Conservation (phyloP, 2,888 invertebrate species). For the Acanthoscelides obtectus region DNA sequence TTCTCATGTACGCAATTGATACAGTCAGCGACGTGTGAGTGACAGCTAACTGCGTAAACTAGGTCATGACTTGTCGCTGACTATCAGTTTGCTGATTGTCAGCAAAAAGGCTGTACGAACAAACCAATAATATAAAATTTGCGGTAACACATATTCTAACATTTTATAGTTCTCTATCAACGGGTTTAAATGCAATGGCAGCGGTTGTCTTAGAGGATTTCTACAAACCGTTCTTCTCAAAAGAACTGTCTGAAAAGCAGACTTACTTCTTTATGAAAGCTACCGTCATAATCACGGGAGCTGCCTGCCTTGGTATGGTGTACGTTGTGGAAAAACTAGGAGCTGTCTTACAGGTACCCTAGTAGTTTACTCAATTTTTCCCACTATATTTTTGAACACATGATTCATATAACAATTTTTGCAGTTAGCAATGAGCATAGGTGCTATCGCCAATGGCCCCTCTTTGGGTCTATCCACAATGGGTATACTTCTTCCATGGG, state of each 20-base stretch:
- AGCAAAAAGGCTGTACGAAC: too few species aligned
- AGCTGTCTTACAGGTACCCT: constrained; percentile 60
- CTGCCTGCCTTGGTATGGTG: constrained; percentile 58
- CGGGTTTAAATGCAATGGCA: constrained; percentile 72
- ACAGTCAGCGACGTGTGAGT: too few species aligned
- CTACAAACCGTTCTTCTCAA: constrained; percentile 53
- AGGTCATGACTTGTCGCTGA: too few species aligned
- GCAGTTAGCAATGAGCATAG: constrained; percentile 57
- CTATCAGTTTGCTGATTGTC: too few species aligned
- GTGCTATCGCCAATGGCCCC: constrained; percentile 63
- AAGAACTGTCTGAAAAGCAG: constrained; percentile 52
- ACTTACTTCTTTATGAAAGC: constrained; percentile 62
- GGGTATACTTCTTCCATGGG: constrained; percentile 65
- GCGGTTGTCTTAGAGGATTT: constrained; percentile 72
- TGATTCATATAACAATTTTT: too few species aligned
- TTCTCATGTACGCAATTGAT: too few species aligned
- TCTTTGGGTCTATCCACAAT: constrained; percentile 64
- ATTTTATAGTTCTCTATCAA: constrained; percentile 64
- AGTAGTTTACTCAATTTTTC: too few species aligned
- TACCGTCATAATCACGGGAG: constrained; percentile 60
- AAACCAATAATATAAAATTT: too few species aligned
- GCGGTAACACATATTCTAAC: too few species aligned
- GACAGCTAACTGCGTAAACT: too few species aligned
- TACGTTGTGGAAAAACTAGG: constrained; percentile 64
- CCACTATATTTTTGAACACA: too few species aligned